Percentiles rank a stretch among this genome's conserved stretches.
These are phyloP conservation scores for Neogobius melanostomus DNA, from an alignment of 2,113 vertebrate species.

Conservation along the genomic window DNA sequence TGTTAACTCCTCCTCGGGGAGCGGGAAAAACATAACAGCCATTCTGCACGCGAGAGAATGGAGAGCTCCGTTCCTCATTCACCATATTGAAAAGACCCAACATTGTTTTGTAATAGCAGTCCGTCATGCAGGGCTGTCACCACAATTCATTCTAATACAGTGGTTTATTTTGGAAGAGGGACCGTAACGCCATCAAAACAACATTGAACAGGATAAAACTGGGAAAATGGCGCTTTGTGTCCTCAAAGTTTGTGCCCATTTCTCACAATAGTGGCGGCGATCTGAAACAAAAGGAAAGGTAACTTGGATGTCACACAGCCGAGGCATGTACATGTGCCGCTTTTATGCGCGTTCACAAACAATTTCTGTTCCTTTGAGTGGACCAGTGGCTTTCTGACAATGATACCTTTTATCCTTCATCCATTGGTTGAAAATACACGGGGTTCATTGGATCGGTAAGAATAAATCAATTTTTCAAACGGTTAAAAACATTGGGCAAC, in stretches of 20 bases:
- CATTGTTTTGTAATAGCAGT: slow-evolving; percentile 46
- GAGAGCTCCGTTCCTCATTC: slow-evolving; percentile 50
- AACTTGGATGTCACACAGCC: slow-evolving; percentile 62
- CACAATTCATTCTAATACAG: slow-evolving; percentile 49
- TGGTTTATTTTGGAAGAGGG: slow-evolving; percentile 27
- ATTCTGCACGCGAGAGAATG: slow-evolving; percentile 56
- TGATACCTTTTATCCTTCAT: slow-evolving; percentile 77
- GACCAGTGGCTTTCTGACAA: slow-evolving; percentile 73
- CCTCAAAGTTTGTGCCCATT: slow-evolving; percentile 44
- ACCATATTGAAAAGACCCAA: slow-evolving; percentile 54
- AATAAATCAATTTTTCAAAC: slow-evolving; percentile 74
- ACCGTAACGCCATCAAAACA: slow-evolving; percentile 57
- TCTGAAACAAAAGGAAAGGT: slow-evolving; percentile 38
- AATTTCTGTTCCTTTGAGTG: slow-evolving; percentile 69
- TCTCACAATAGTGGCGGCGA: slow-evolving; percentile 40
- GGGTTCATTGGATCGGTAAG: slow-evolving; percentile 67
- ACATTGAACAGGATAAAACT: slow-evolving; percentile 25
- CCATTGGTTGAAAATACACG: slow-evolving; percentile 71
- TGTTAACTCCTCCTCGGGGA: slow-evolving; percentile 64
- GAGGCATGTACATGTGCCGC: slow-evolving; percentile 63
- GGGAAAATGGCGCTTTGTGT: slow-evolving; percentile 21
- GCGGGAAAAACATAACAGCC: slow-evolving; percentile 46
- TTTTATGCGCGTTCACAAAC: slow-evolving; percentile 74
- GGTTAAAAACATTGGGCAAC: slow-evolving; percentile 67
- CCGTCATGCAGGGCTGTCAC: slow-evolving; percentile 33